These are phyloP conservation scores for Drosophila infuscata DNA, from an alignment of 2,888 invertebrate species.

Conservation along the genomic window DNA sequence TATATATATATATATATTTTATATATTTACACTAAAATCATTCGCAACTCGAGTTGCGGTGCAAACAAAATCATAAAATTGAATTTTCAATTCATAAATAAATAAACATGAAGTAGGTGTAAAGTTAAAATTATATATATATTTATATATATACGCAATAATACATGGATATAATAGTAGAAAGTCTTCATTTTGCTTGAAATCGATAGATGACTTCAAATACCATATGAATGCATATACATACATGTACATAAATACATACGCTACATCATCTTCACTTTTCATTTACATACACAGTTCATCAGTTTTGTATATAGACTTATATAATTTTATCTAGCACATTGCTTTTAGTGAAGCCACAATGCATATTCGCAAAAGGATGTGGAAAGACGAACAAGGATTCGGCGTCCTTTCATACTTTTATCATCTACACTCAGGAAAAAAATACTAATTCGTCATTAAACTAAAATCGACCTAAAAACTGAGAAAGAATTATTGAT, in stretches of 20 bases:
- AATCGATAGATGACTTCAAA: conserved; percentile 35
- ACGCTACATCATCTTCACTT: background rate
- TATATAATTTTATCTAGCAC: conserved; percentile 16
- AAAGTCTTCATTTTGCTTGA: conserved; percentile 61
- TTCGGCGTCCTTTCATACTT: background rate
- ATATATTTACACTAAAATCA: conserved; percentile 29
- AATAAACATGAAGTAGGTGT: conserved; percentile 7
- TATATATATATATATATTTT: conserved; percentile 9
- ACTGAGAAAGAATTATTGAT: background rate
- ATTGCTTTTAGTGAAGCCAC: conserved; percentile 24
- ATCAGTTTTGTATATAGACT: conserved; percentile 10
- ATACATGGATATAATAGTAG: conserved; percentile 19
- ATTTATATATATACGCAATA: conserved; percentile 16
- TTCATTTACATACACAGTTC: conserved; percentile 21
- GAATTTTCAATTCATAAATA: conserved; percentile 16
- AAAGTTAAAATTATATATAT: conserved; percentile 5
- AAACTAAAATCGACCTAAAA: background rate
- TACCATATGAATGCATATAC: conserved; percentile 6
- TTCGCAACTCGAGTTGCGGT: conserved; percentile 31
- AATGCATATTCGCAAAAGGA: conserved; percentile 26
- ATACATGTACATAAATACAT: conserved; percentile 1
- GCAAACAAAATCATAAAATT: conserved; percentile 11
- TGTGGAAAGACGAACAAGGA: conserved; percentile 21
- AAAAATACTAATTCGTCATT: no score
- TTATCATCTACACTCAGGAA: background rate